A percentile compares a stretch with the other conserved stretches of the same genome.
These are phyloP conservation scores for Tetanocera ferruginea DNA, from an alignment of 2,888 invertebrate genomes.

Conservation along the genomic window DNA sequence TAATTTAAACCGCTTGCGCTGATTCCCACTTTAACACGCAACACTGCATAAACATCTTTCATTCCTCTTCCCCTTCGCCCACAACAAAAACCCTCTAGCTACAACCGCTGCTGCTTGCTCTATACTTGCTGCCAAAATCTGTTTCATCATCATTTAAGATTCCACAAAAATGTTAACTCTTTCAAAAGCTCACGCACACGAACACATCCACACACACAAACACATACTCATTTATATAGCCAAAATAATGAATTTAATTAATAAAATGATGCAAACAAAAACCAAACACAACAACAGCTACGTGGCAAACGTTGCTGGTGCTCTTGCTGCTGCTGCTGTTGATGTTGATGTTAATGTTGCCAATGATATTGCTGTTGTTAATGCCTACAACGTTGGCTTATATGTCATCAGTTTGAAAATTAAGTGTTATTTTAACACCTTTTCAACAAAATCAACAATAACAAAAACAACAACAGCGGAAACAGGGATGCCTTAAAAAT, in stretches of 20 bases:
- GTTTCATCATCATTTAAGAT: too few species aligned
- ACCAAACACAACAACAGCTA: too few species aligned
- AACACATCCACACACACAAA: constrained; percentile 4
- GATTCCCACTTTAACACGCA: too few species aligned
- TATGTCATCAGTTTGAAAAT: constrained; percentile 1
- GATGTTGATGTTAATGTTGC: not conserved
- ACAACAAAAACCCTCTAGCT: too few species aligned
- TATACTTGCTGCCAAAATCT: too few species aligned
- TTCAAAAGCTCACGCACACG: constrained; percentile 14
- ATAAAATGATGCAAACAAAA: too few species aligned
- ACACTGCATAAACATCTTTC: too few species aligned
- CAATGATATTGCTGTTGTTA: not conserved
- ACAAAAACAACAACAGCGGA: not conserved
- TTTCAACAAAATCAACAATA: not conserved
- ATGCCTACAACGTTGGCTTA: not conserved
- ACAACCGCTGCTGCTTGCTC: too few species aligned
- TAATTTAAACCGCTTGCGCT: not conserved
- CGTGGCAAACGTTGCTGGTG: not conserved
- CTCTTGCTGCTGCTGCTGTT: not conserved
- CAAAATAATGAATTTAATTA: not conserved
- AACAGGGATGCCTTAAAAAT: not conserved
- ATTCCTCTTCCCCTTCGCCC: too few species aligned
- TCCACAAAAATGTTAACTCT: constrained; percentile 15
- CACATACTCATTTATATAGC: not conserved
- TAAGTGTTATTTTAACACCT: constrained; percentile 1